Base-by-base conservation (phyloP, 2,888 invertebrate genomes). In the Busseola fusca region DNA sequence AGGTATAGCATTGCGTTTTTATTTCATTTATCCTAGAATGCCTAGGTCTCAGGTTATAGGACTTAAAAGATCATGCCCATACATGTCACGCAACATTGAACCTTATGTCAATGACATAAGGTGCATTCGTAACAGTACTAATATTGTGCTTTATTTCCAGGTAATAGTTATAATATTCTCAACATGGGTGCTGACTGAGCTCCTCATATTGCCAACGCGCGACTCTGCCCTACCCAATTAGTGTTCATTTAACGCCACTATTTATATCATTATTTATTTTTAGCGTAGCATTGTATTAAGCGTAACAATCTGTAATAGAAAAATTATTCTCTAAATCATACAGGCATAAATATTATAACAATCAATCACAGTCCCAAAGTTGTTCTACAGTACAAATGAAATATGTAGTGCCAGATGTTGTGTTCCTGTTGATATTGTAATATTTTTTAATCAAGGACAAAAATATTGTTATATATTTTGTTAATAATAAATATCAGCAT, bases 241-340 rank as follows among this genome's bases (percentile, higher is more conserved):
- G 83, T 88, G 84, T 86, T 90, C 86, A 90, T 89, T 83, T 66
- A 77, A 83, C 86, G 83, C 88, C 88, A 86, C 87, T 92, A 92
- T 93, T 94, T 93, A 92, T 92, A 87, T 86, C 88, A 90, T 91
- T 89, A 91, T 91, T 91, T 91, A 93, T 91, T 91, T 86, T 85
- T 91, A 91, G 88, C 71, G 74, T 91, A 92, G 85, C 84, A 78
- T 84, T 81, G 75, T 63, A 78, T 74, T 88, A 93, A 93, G 88
- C 87, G 87, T 90, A 90, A 91, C 87, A 87, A 84, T 82, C 82
- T 82, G 69, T 80, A 84, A 81, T 84, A 80, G 72, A 80, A 82
- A 87, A 66, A 88, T 89, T 87, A 88, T 86, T 88, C 87, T 81
- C 64, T 75, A 78, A 84, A 85, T 71, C 72, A 80, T 62, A 81